Evolutionary conservation across 2,113 vertebrate genomes (phyloP), one percentile per base, ranked within the genome.

Genomic region (Pelodiscus sinensis): DNA sequence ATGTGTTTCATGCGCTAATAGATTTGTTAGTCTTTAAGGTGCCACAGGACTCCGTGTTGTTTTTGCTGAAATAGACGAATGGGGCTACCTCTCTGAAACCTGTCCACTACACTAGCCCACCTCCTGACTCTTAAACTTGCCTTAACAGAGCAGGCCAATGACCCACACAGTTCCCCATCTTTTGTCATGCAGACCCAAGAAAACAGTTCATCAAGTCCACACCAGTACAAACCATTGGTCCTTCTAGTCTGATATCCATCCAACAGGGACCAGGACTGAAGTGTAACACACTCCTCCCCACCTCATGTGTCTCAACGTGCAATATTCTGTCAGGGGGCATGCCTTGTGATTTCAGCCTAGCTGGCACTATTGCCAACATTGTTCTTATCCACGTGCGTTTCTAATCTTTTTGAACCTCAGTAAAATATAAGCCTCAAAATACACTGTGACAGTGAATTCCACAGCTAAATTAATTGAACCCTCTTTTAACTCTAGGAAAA

Each of bases 391-490:
- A 27, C 22, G 38, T 4, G 21, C 25, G 21, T 50, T 35, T 71
- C 65, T 71, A 35, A 71, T n/a, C 31, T 68, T n/a, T n/a, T 68
- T 35, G 16, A 68, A 35, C 31, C 16, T 71, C 65, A 71, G 31
- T 2, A 12, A 79, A 58, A 27, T 31, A 22, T 2, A 0, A 2
- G 2, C 44, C 2, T 0, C 0, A 2, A 57, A 54, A 54, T 60
- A 19, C 25, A 8, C 9, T 4, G 0, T 8, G 21, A n/a, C 0
- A 0, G 6, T 22, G 44, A 3, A 1, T 25, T 16, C 54, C 58
- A 60, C 7, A 14, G 84, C 22, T 79, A 27, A 44, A 6, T 82
- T 55, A 71, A 58, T 92, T 83, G 75, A 9, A 82, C 79, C 90
- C 93, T 60, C 55, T 58, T 89, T 68, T 83, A 22, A 0, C 55